Evolutionary conservation across 2,888 invertebrate species (phyloP).

Genomic region (Junonia oenone): DNA sequence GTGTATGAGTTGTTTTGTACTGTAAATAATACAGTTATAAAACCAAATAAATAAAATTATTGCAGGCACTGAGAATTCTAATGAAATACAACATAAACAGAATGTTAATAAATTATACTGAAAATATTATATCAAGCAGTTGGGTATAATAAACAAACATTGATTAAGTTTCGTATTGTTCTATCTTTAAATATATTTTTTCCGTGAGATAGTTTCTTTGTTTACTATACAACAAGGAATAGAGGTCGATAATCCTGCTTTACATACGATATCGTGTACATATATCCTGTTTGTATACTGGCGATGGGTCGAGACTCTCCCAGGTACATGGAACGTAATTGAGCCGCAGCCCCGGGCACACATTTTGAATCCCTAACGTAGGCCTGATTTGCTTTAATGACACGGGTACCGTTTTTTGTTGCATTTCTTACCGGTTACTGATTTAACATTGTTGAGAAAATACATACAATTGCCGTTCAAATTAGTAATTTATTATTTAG

Average conservation of each 20-base stretch:
- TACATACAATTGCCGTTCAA: neutral
- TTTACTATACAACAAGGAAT: slow-evolving; percentile 9
- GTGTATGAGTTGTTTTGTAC: neutral
- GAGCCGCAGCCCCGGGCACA: slow-evolving; percentile 52
- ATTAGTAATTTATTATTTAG: too few relatives aligned
- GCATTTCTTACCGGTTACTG: slow-evolving; percentile 7
- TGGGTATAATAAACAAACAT: too few relatives aligned
- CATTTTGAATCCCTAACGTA: slow-evolving; percentile 56
- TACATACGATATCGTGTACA: slow-evolving; percentile 16
- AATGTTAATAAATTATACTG: too few relatives aligned
- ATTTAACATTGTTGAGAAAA: slow-evolving; percentile 1
- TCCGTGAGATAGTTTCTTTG: slow-evolving; percentile 14
- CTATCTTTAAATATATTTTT: slow-evolving; percentile 18
- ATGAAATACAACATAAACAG: too few relatives aligned
- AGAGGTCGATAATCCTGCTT: slow-evolving; percentile 20
- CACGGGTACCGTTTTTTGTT: slow-evolving; percentile 22
- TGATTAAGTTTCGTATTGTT: too few relatives aligned
- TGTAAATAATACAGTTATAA: too few relatives aligned
- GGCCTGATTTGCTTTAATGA: slow-evolving; percentile 62
- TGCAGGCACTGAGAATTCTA: too few relatives aligned
- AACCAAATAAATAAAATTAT: too few relatives aligned
- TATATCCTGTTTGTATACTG: slow-evolving; percentile 2
- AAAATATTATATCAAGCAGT: too few relatives aligned
- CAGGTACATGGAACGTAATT: slow-evolving; percentile 57
- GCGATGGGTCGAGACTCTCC: slow-evolving; percentile 30